Percentiles rank a stretch among this genome's conserved stretches.
These are phyloP conservation scores for Eupithecia dodoneata DNA, from an alignment of 2,888 invertebrate species.

Conservation along the genomic window DNA sequence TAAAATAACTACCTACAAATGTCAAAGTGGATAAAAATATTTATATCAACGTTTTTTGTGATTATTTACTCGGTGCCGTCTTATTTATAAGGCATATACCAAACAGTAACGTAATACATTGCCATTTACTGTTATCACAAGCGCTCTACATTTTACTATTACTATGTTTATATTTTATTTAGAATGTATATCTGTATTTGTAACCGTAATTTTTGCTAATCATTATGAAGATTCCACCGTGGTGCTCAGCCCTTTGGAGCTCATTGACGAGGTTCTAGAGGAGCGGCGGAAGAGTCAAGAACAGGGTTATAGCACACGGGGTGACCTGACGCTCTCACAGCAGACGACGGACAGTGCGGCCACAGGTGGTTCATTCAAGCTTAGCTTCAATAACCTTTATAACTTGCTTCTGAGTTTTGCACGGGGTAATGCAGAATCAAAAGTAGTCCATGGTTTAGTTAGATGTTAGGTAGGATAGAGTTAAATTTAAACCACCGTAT, in stretches of 20 bases:
- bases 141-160: background rate
- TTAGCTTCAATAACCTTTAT: background rate
- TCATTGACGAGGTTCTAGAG: conserved; percentile 58
- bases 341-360: conserved; percentile 8
- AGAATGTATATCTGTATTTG: background rate
- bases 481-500: too few relatives aligned
- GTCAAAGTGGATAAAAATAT: background rate
- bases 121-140: background rate
- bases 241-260: conserved; percentile 55
- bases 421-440: background rate
- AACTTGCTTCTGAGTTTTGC: background rate
- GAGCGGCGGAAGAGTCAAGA: conserved; percentile 48
- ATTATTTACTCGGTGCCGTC: background rate
- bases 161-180: background rate
- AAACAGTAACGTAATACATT: background rate
- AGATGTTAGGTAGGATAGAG: too few relatives aligned
- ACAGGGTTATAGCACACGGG: background rate
- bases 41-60: background rate
- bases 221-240: conserved; percentile 53
- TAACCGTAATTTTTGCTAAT: background rate
- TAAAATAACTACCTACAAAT: too few relatives aligned
- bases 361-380: conserved; percentile 16
- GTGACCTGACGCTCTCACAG: conserved; percentile 8
- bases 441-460: too few relatives aligned
- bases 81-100: background rate